Evolutionary conservation across 2,888 invertebrate species (phyloP).

Genomic region (Steinernema hermaphroditum): DNA sequence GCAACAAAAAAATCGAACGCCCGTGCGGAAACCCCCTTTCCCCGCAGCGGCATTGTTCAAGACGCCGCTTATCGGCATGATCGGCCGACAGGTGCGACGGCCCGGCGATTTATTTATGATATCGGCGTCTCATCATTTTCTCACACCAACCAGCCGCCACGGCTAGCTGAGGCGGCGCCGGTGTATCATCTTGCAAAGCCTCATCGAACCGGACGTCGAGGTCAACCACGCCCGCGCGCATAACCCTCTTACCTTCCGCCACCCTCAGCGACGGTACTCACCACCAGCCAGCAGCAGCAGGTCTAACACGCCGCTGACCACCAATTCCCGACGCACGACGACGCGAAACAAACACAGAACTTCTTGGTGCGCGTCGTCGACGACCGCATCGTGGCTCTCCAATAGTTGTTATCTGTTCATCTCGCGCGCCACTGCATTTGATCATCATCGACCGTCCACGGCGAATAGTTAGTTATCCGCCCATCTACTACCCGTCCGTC

Average conservation of each 20-base stretch:
- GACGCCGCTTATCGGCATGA: background rate
- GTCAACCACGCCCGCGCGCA: constrained; percentile 1
- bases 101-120: constrained; percentile 16
- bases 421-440: background rate
- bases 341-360: constrained; percentile 6
- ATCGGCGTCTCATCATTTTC: constrained; percentile 11
- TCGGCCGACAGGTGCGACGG: background rate
- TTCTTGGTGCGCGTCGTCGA: background rate
- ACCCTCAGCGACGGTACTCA: background rate
- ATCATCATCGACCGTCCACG: background rate
- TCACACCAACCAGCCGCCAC: constrained; percentile 12
- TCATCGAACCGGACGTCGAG: constrained; percentile 13
- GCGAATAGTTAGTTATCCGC: constrained; percentile 6
- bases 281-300: too few species aligned
- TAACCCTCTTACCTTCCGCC: constrained; percentile 23
- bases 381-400: background rate
- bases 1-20: too few species aligned
- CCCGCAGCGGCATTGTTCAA: too few species aligned
- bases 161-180: too few species aligned
- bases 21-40: too few species aligned
- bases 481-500: background rate
- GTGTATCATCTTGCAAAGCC: constrained; percentile 20
- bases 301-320: too few species aligned
- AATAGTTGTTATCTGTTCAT: background rate
- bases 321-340: background rate